Evolutionary conservation across 2,113 vertebrate species (phyloP).

Genomic region (Apaloderma vittatum): DNA sequence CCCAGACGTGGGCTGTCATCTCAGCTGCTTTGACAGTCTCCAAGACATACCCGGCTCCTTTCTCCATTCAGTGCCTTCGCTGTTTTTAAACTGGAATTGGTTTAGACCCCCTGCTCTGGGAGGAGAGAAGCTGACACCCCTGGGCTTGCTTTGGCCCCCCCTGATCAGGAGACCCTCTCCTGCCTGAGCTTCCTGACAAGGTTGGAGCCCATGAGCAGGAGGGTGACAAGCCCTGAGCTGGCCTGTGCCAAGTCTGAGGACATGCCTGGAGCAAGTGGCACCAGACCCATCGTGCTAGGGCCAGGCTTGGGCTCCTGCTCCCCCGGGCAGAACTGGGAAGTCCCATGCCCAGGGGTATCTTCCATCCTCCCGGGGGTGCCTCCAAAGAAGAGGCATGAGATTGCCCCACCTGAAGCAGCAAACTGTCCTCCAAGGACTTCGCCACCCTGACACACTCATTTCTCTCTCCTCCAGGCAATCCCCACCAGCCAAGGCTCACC

Average conservation of each 20-base stretch:
- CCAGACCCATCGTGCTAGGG: not conserved
- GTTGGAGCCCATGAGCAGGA: not conserved
- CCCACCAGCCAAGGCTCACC: constrained; percentile 51
- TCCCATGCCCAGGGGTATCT: accelerated
- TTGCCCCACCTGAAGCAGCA: not conserved
- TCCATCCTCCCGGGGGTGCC: not conserved
- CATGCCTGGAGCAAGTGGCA: not conserved
- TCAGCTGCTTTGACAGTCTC: not conserved
- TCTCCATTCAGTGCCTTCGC: accelerated
- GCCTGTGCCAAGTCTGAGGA: not conserved
- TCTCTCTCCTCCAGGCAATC: not conserved
- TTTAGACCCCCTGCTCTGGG: not conserved
- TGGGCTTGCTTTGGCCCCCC: not conserved
- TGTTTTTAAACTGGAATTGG: not conserved
- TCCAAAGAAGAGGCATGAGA: not conserved
- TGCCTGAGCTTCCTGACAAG: accelerated
- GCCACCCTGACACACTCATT: too few relatives aligned
- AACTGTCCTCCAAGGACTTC: accelerated
- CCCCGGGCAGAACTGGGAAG: accelerated
- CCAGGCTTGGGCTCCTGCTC: not conserved
- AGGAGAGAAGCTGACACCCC: not conserved
- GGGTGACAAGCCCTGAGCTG: not conserved
- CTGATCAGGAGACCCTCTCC: not conserved
- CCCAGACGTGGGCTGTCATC: not conserved
- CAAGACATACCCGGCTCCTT: not conserved